A percentile compares a stretch with the other conserved stretches of the same genome.
Evolutionary conservation across 1,140 invertebrate species (phyloP).

Genomic region (Leptinotarsa texana): DNA sequence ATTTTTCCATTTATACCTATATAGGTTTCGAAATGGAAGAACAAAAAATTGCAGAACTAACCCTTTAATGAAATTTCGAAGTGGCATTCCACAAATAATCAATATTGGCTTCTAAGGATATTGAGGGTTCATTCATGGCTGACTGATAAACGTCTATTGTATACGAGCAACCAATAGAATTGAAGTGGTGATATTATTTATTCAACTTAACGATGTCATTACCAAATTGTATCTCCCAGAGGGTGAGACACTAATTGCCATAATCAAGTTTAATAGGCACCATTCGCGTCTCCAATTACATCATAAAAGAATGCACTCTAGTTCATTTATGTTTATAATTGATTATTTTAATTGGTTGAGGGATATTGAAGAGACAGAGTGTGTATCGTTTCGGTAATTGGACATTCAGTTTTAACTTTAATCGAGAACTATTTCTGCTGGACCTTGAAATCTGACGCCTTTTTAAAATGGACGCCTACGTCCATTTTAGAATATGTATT

Average conservation of each 20-base stretch:
- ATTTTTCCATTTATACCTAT: too few species aligned
- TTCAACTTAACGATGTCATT: conserved; percentile 19
- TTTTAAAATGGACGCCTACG: too few species aligned
- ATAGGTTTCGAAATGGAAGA: too few species aligned
- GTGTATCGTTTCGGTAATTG: not conserved
- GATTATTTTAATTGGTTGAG: not conserved
- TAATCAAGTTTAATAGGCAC: conserved; percentile 18
- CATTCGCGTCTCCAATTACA: not conserved
- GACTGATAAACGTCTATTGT: not conserved
- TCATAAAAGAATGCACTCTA: conserved; percentile 18
- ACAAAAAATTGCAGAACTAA: too few species aligned
- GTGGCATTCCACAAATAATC: not conserved
- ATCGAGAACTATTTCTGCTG: too few species aligned
- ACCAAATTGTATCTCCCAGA: conserved; percentile 17
- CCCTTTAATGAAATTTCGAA: not conserved
- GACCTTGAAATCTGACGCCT: too few species aligned
- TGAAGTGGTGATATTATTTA: not conserved
- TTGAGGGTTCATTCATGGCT: not conserved
- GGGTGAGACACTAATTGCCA: conserved; percentile 19
- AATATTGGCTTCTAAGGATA: not conserved
- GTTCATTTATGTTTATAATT: conserved; percentile 18
- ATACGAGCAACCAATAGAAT: not conserved
- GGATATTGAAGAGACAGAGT: not conserved
- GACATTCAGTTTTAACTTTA: too few species aligned
- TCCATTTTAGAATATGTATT: too few species aligned